Evolutionary conservation across 1,140 invertebrate genomes (phyloP).

Genomic region (Drosophila equinoxialis): DNA sequence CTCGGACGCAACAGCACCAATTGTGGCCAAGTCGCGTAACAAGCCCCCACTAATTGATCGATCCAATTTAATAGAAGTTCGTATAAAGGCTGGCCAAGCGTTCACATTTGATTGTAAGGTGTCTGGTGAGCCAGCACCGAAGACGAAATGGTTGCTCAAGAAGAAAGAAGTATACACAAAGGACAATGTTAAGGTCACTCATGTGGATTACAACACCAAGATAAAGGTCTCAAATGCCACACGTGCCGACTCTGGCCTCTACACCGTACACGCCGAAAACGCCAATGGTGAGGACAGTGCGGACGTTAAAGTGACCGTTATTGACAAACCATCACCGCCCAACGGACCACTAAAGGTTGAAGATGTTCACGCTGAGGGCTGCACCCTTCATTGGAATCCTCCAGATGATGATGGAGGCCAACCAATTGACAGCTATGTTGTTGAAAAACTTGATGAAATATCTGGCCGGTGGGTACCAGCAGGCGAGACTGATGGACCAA

Average conservation of each 20-base stretch:
- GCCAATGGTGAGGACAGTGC: slow-evolving; percentile 95
- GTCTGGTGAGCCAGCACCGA: slow-evolving; percentile 97
- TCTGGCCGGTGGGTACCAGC: slow-evolving; percentile 96
- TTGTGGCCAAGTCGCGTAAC: slow-evolving; percentile 96
- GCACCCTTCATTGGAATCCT: slow-evolving; percentile 91
- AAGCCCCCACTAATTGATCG: slow-evolving; percentile 96
- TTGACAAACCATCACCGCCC: slow-evolving; percentile 95
- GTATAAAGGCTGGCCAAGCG: slow-evolving; percentile 95
- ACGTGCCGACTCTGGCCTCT: slow-evolving; percentile 94
- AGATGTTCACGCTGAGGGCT: slow-evolving; percentile 91
- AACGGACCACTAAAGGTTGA: slow-evolving; percentile 93
- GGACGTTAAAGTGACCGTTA: slow-evolving; percentile 95
- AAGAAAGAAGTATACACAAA: slow-evolving; percentile 89
- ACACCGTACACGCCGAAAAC: slow-evolving; percentile 96
- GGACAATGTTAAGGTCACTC: slow-evolving; percentile 88
- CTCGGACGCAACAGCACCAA: slow-evolving; percentile 95
- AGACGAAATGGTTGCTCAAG: slow-evolving; percentile 92
- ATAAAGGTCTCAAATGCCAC: slow-evolving; percentile 93
- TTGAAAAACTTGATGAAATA: slow-evolving; percentile 97
- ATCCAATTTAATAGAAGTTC: slow-evolving; percentile 91
- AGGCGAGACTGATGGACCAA: slow-evolving; percentile 93
- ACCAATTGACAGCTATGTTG: slow-evolving; percentile 94
- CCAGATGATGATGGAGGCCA: slow-evolving; percentile 95
- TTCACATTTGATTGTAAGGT: slow-evolving; percentile 87
- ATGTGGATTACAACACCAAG: slow-evolving; percentile 95